These are phyloP conservation scores for Tichodroma muraria DNA, from an alignment of 2,113 vertebrate species.

Conservation along the genomic window DNA sequence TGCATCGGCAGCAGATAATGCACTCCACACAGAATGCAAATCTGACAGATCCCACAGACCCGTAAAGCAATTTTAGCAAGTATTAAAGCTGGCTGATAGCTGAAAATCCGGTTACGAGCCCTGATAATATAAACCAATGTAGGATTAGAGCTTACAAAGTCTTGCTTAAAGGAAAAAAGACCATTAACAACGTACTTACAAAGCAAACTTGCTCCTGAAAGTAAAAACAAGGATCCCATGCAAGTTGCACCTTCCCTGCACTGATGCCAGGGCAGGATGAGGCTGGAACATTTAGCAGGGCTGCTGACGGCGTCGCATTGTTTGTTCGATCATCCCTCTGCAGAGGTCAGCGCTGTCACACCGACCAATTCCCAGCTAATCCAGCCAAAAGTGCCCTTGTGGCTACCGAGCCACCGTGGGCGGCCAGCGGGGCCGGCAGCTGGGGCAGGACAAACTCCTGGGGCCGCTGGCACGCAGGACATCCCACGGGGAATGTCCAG, in stretches of 20 bases:
- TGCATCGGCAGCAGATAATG: accelerated
- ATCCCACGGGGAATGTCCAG: neutral
- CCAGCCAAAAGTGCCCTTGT: neutral
- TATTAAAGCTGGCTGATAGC: neutral
- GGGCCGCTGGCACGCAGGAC: neutral
- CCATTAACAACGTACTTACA: neutral
- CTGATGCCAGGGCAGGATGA: neutral
- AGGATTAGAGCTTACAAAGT: neutral
- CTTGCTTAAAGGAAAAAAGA: neutral
- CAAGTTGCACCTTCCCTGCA: neutral
- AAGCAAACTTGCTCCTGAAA: neutral
- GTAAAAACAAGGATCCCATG: neutral
- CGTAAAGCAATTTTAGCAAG: neutral
- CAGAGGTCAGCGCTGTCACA: neutral
- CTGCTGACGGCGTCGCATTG: neutral
- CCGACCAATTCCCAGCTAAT: neutral
- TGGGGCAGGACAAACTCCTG: accelerated
- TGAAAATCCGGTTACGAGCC: neutral
- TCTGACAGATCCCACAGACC: neutral
- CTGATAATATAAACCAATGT: neutral
- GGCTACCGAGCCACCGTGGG: neutral
- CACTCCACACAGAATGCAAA: neutral
- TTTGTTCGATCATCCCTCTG: neutral
- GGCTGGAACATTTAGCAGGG: accelerated
- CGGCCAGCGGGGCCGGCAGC: neutral